phyloP scores from a whole-genome alignment of 2,797 vertebrate species.

The Lemur catta region DNA sequence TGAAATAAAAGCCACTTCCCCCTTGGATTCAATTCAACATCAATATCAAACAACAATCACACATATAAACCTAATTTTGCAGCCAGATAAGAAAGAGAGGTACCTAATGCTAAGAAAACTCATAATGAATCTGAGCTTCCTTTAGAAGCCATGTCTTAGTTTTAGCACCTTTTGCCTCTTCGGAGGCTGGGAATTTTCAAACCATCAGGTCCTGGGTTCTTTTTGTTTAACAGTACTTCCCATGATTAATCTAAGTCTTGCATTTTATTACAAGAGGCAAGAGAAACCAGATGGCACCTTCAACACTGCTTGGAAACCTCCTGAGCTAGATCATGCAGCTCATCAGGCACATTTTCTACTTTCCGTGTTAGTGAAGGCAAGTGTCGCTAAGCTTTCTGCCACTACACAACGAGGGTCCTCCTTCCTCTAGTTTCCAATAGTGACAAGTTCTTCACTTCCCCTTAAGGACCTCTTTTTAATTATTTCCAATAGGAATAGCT shows the following conservation, averaged over 20 bases:
- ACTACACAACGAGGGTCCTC: background rate
- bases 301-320: background rate
- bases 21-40: background rate
- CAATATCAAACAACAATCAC: background rate
- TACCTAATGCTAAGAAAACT: background rate
- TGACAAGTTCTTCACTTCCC: background rate
- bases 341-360: background rate
- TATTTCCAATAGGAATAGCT: background rate
- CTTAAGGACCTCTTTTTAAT: background rate
- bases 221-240: background rate
- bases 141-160: background rate
- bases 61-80: background rate
- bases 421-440: background rate
- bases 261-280: background rate
- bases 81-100: background rate
- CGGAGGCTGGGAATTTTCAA: background rate
- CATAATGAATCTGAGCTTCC: background rate
- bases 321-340: background rate
- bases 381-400: background rate
- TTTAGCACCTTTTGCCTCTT: background rate
- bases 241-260: background rate
- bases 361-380: background rate
- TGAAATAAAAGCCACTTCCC: background rate
- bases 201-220: background rate
- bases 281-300: background rate